Conservation (phyloP, 2,888 invertebrate genomes). For the Eilema caniola region DNA sequence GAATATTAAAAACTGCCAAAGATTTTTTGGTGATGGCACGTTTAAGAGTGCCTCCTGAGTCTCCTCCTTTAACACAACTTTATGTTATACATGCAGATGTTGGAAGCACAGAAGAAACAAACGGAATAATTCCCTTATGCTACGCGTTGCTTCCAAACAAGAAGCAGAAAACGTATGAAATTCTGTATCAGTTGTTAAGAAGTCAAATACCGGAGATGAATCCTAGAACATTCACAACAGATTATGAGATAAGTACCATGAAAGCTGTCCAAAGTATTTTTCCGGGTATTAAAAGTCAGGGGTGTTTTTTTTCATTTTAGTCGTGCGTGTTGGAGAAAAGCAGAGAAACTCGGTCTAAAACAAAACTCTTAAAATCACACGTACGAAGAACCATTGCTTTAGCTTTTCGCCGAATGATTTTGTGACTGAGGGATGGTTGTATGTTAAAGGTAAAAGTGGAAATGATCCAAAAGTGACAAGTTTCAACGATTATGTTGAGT, state of each 20-base stretch:
- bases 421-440: conserved; percentile 7
- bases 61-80: too few relatives aligned
- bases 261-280: conserved; percentile 2
- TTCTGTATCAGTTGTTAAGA: conserved; percentile 4
- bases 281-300: conserved; percentile 1
- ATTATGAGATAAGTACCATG: conserved; percentile 5
- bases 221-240: not conserved
- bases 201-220: conserved; percentile 5
- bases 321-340: conserved; percentile 5
- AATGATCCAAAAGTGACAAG: conserved; percentile 7
- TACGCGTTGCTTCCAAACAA: too few relatives aligned
- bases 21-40: too few relatives aligned
- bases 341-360: conserved; percentile 7
- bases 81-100: too few relatives aligned
- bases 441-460: conserved; percentile 5
- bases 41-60: too few relatives aligned
- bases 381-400: conserved; percentile 7
- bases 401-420: conserved; percentile 2
- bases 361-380: conserved; percentile 6
- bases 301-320: conserved; percentile 5
- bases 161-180: not conserved
- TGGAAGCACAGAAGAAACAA: too few relatives aligned
- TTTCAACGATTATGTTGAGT: conserved; percentile 3
- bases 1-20: too few relatives aligned
- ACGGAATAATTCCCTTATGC: too few relatives aligned